Base-by-base conservation (phyloP, 2,888 invertebrate genomes). In the Amphipoea oculea region DNA sequence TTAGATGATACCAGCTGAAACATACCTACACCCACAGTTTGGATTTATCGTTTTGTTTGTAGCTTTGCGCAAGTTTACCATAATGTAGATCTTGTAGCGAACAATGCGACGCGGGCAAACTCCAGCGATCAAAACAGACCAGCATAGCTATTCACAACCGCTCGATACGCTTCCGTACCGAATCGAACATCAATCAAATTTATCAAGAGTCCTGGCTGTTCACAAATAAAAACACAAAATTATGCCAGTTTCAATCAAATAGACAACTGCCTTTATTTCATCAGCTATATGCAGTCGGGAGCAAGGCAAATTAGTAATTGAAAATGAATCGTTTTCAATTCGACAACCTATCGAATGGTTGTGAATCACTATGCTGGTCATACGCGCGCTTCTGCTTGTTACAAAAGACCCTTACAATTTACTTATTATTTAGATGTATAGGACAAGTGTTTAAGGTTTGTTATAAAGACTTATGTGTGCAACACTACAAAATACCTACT, bases 401-500 rank as follows among this genome's bases (percentile, higher is more conserved):
- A 45, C 36, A 63, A 80, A 68, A 81, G 0, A n/a, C 45, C 36
- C 57, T 60, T 69, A 60, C 14, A 70, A 54, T 40, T 66, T 65
- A 36, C 14, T 67, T 78, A 36, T 4, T 36, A 36, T 40, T 69
- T 45, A 57, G 17, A 60, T 57, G 11, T 66, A 40, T 45, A 68
- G 7, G 23, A 45, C 63, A 69, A n/a, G 23, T 70, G 36, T 82
- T 75, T 60, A 60, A 51, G 14, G 29, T 71, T 71, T 70, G 51
- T 66, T 71, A 60, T 60, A 83, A 51, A 45, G 48, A 84, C 40
- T 57, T 65, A 74, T 40, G 20, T 73, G 45, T 70, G 73, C 36
- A 69, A 73, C 45, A 73, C 79, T 66, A 82, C 65, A 73, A 67
- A 82, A 70, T 51, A 83, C n/a, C n/a, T n/a, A n/a, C 29, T 78